Percentiles rank a stretch among this genome's conserved stretches.
Evolutionary conservation across 2,888 invertebrate species (phyloP).

Genomic region (Crioceris asparagi): DNA sequence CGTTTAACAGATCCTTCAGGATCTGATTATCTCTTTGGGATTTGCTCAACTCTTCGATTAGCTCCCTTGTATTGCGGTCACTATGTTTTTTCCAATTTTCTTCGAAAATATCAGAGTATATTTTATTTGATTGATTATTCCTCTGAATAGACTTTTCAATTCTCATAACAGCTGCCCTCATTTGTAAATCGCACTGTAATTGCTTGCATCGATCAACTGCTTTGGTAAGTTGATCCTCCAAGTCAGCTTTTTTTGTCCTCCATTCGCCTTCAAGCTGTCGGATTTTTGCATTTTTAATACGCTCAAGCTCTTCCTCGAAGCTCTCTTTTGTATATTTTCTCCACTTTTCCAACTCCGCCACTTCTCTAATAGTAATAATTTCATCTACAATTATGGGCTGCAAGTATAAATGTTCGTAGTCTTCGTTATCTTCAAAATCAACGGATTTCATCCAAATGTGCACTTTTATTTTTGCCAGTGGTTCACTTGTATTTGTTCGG

Average conservation of each 20-base stretch:
- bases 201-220: constrained; percentile 50
- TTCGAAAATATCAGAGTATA: constrained; percentile 23
- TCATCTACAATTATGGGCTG: constrained; percentile 32
- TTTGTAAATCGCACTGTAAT: constrained; percentile 48
- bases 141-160: constrained; percentile 20
- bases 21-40: constrained; percentile 31
- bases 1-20: constrained; percentile 28
- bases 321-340: constrained; percentile 55
- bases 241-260: constrained; percentile 41
- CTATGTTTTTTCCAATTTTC: constrained; percentile 30
- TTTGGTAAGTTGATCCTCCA: constrained; percentile 46
- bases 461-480: constrained; percentile 25
- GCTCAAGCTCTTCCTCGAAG: constrained; percentile 47
- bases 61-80: constrained; percentile 24
- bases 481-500: constrained; percentile 19
- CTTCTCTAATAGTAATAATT: constrained; percentile 42
- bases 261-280: constrained; percentile 38
- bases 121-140: constrained; percentile 16
- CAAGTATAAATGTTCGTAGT: constrained; percentile 17
- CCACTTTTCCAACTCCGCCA: constrained; percentile 63
- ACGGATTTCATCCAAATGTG: constrained; percentile 17
- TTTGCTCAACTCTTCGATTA: constrained; percentile 31
- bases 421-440: constrained; percentile 13
- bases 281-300: constrained; percentile 16
- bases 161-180: constrained; percentile 36